phyloP scores from a whole-genome alignment of 30 jellyfish, hydroid and myxozoan species.

The Aurelia sp. region DNA sequence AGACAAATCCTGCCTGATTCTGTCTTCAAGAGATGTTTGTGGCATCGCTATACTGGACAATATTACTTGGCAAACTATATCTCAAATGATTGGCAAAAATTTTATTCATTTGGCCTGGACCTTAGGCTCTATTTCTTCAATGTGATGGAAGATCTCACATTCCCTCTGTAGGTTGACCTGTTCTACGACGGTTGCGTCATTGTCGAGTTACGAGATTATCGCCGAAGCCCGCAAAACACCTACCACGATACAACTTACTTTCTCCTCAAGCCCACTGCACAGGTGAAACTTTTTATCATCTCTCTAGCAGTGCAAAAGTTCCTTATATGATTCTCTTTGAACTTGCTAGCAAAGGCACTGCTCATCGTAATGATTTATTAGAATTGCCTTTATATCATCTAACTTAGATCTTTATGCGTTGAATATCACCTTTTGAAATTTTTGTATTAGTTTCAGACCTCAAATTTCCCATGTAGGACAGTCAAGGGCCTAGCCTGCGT shows the following conservation, averaged over 20 bases:
- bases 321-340: too few relatives aligned
- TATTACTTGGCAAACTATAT: background rate
- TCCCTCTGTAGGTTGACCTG: slow-evolving; percentile 65
- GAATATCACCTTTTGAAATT: too few relatives aligned
- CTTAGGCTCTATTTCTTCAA: background rate
- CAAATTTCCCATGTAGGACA: too few relatives aligned
- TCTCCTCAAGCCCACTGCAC: slow-evolving; percentile 90
- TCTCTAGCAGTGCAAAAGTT: background rate
- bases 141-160: background rate
- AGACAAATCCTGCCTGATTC: background rate
- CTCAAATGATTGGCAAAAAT: background rate
- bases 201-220: slow-evolving; percentile 87
- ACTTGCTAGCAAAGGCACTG: too few relatives aligned
- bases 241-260: slow-evolving; percentile 66
- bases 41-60: background rate
- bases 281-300: slow-evolving; percentile 41
- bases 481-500: too few relatives aligned
- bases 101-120: background rate
- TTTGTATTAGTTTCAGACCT: too few relatives aligned
- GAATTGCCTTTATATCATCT: too few relatives aligned
- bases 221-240: slow-evolving; percentile 74
- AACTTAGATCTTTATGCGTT: too few relatives aligned
- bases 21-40: too few relatives aligned
- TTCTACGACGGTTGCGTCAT: slow-evolving; percentile 96
- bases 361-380: too few relatives aligned